Evolutionary conservation across 92 coral and sea anemone species (phyloP), one percentile per base, ranked within the genome.

Genomic region (Diadumene lineata): DNA sequence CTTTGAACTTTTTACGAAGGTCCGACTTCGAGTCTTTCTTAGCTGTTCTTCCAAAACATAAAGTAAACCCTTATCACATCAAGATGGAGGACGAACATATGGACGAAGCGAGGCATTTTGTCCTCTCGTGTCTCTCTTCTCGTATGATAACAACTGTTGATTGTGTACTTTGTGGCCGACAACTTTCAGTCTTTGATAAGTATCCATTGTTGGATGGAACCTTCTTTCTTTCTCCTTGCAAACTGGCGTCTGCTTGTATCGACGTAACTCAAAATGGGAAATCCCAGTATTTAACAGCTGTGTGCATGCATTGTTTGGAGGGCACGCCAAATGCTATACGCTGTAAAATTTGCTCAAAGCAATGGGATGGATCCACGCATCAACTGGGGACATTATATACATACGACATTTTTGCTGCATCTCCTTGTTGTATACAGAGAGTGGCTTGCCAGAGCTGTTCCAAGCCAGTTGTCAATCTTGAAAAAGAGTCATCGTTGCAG

Each of bases 181-280:
- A 91, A 72, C 89, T 94, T 15, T 89, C 91, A 50, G 98, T 94
- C 25, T 94, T 94, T 81, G 98, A 92, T 60, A 94, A 89, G 84
- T 94, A 94, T 55, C 98, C 98, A 24, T 90, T 94, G n/a, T 69
- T 94, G 9, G 98, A 94, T 24, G 98, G 98, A 1, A 94, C 98
- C 11, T 94, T 94, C 74, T 94, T 94, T 75, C 84, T 94, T 30
- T 83, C 91, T 51, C 98, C 98, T n/a, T 84, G 92, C 33, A 81
- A 94, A 64, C 80, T 94, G 1, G 86, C 97, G 21, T 58, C 92
- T 13, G 74, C 79, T 31, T 91, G 97, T 55, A 78, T 94, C 32
- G 98, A 94, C 50, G 92, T 94, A 22, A 89, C 93, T 25, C 86
- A 92, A 69, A 88, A 92, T 33, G 92, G 96, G 10, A 84, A 84